Evolutionary conservation across 2,888 invertebrate species (phyloP).

Genomic region (Napeogenes inachia): DNA sequence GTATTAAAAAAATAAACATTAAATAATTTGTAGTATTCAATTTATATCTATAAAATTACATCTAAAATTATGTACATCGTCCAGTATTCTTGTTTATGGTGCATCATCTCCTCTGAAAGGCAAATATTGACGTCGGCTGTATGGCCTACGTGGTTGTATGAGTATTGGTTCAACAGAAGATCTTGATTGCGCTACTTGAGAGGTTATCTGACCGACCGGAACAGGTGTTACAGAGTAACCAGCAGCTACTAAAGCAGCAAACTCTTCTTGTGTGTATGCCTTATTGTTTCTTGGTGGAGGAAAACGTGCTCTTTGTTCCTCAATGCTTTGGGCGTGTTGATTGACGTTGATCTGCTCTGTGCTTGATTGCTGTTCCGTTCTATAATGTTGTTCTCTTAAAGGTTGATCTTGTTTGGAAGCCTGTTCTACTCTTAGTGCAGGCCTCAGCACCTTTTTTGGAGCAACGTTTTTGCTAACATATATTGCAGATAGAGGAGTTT

Average conservation of each 20-base stretch:
- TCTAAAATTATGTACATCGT: slow-evolving; percentile 60
- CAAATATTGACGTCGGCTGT: slow-evolving; percentile 61
- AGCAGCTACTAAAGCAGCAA: slow-evolving; percentile 68
- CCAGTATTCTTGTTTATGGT: slow-evolving; percentile 48
- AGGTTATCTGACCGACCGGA: slow-evolving; percentile 55
- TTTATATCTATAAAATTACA: slow-evolving; percentile 50
- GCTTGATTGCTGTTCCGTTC: slow-evolving; percentile 37
- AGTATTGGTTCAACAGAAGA: slow-evolving; percentile 51
- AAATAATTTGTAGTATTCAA: slow-evolving; percentile 20
- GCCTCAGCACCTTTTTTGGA: slow-evolving; percentile 55
- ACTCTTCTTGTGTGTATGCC: slow-evolving; percentile 73
- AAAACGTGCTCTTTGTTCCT: slow-evolving; percentile 61
- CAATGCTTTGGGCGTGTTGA: slow-evolving; percentile 55
- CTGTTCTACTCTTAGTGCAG: slow-evolving; percentile 42
- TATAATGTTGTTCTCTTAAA: slow-evolving; percentile 35
- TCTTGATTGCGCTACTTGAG: slow-evolving; percentile 60
- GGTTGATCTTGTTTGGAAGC: slow-evolving; percentile 32
- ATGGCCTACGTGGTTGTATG: slow-evolving; percentile 37
- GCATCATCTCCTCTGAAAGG: slow-evolving; percentile 69
- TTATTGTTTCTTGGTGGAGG: slow-evolving; percentile 73
- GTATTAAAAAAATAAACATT: no score
- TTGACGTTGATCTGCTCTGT: slow-evolving; percentile 47
- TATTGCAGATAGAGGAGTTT: slow-evolving; percentile 65
- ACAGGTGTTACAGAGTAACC: slow-evolving; percentile 73
- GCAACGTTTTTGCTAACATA: slow-evolving; percentile 64